These are phyloP conservation scores for Gila robusta DNA, from an alignment of 2,797 vertebrate species.

Conservation along the genomic window DNA sequence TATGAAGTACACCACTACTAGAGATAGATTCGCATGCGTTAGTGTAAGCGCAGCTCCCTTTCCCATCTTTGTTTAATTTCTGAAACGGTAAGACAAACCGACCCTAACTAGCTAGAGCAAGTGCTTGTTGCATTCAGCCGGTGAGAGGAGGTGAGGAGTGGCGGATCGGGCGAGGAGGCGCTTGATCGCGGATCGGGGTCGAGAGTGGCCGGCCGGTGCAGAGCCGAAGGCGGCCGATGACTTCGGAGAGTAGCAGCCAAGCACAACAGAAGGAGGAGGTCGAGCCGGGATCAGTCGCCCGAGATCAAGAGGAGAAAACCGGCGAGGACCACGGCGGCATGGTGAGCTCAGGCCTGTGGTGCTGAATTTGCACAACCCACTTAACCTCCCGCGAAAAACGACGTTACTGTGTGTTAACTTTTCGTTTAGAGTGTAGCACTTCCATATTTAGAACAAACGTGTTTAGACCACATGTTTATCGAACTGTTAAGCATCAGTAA, in stretches of 20 bases:
- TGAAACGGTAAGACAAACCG: constrained; percentile 40
- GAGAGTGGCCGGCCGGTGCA: constrained; percentile 39
- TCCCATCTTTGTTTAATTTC: constrained; percentile 59
- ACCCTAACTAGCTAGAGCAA: constrained; percentile 46
- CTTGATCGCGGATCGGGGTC: constrained; percentile 14
- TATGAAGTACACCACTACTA: neutral
- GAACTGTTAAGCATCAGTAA: neutral
- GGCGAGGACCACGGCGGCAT: constrained; percentile 69
- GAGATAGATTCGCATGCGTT: neutral
- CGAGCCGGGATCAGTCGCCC: neutral
- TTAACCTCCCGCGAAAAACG: constrained; percentile 4
- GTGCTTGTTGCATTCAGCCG: constrained; percentile 61
- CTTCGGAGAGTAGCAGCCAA: constrained; percentile 45
- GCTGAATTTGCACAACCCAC: constrained; percentile 48
- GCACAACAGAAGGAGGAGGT: constrained; percentile 41
- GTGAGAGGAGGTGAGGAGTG: constrained; percentile 49
- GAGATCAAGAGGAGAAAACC: constrained; percentile 44
- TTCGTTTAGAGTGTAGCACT: neutral
- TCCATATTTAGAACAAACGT: neutral
- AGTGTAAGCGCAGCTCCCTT: neutral
- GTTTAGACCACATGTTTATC: neutral
- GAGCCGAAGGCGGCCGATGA: constrained; percentile 48
- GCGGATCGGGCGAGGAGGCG: constrained; percentile 22
- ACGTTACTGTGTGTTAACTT: constrained; percentile 1
- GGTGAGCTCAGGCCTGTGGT: constrained; percentile 72